Evolutionary conservation across 2,113 vertebrate species (phyloP), one percentile per base, ranked within the genome.

Genomic region (Thinocorus orbignyianus): DNA sequence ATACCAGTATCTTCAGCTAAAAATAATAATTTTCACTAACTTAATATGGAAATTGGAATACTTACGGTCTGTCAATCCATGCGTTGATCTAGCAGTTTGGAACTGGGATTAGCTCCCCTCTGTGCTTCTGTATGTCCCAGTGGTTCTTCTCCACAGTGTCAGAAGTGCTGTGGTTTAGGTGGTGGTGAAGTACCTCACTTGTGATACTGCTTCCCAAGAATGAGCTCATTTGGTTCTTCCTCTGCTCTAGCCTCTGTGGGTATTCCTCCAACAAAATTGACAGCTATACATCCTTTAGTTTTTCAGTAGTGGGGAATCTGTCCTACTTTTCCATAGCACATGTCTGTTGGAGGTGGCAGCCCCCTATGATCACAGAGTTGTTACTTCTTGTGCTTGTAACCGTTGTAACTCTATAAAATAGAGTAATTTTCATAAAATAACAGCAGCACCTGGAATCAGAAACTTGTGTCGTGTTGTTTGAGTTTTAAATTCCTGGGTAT

Each of bases 291-390:
- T 74, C 23, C 72, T 57, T 80, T 2, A 6, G 19, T 26, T 65
- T 70, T 74, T 37, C 41, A 33, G 39, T 12, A 22, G 42, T 70
- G 55, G 30, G 19, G 65, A 69, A 41, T 65, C 31, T 81, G 60
- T 73, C 51, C 72, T 52, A 31, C 80, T 89, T 86, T 58, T 19
- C 60, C n/a, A 39, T 3, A n/a, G 35, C 15, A 1, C 28, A 23
- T 73, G 28, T 83, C 44, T 95, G 52, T 48, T 61, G 91, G 86
- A 90, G 66, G 61, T 81, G 90, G 51, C 69, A 84, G 81, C 64
- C 72, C 92, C 44, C 46, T 44, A 0, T 52, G 58, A 37, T 65
- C 22, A 24, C 14, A 10, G 61, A 70, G 17, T 23, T 79, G 74
- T 25, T 89, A 11, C 60, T 46, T 74, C 57, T 76, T 72, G 19